A percentile compares a stretch with the other conserved stretches of the same genome.
phyloP scores from a whole-genome alignment of 2,888 invertebrate species.

The Meghimatium bilineatum region DNA sequence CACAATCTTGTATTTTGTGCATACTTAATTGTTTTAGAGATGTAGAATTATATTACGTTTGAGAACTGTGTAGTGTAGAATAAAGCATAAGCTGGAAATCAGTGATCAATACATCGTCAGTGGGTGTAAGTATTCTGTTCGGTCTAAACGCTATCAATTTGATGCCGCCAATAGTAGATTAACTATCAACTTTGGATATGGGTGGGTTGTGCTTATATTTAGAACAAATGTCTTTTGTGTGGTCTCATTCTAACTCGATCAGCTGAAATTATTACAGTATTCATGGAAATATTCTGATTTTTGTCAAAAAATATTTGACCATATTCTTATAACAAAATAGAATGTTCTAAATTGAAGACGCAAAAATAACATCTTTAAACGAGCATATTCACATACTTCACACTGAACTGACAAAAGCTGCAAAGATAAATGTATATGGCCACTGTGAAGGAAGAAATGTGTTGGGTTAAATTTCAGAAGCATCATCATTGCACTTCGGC shows the following conservation, averaged over 20 bases:
- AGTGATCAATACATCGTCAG: not conserved
- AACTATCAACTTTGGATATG: too few species aligned
- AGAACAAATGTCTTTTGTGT: not conserved
- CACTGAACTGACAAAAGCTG: too few species aligned
- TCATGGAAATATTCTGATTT: not conserved
- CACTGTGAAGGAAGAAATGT: too few species aligned
- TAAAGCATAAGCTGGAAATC: not conserved
- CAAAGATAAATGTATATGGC: too few species aligned
- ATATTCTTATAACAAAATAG: too few species aligned
- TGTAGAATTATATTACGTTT: not conserved
- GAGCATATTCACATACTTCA: too few species aligned
- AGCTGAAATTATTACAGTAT: not conserved
- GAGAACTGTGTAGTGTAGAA: not conserved
- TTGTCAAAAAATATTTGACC: not conserved
- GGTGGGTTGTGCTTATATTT: too few species aligned
- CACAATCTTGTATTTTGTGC: not conserved
- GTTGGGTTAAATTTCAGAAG: too few species aligned
- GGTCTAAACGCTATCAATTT: not conserved
- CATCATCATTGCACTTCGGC: too few species aligned
- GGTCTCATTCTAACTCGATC: not conserved
- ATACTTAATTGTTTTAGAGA: not conserved
- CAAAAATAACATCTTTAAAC: too few species aligned
- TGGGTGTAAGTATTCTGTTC: not conserved
- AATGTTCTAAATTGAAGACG: too few species aligned
- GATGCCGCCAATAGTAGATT: not conserved